These are phyloP conservation scores for Diplodus sargus DNA, from an alignment of 2,797 vertebrate species.

Conservation along the genomic window DNA sequence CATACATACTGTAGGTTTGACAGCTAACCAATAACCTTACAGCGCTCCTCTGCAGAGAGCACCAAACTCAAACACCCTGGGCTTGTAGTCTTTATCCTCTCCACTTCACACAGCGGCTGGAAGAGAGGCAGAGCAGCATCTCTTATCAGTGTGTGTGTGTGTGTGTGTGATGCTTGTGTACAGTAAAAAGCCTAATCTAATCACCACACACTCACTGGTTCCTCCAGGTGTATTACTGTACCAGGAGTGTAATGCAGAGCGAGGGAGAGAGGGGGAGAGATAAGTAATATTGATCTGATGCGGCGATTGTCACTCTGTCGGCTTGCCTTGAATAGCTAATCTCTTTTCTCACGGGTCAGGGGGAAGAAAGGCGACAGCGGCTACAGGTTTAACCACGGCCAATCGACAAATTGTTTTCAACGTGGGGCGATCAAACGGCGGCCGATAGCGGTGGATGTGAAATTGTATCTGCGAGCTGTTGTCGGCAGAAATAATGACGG, in stretches of 20 bases:
- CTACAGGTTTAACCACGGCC: conserved; percentile 63
- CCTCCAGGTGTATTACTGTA: conserved; percentile 81
- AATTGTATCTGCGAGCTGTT: conserved; percentile 64
- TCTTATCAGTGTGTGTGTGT: conserved; percentile 71
- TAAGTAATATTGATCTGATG: conserved; percentile 83
- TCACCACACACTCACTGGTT: conserved; percentile 74
- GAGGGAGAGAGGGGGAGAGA: conserved; percentile 45
- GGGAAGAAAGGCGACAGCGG: conserved; percentile 66
- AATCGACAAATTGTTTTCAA: conserved; percentile 71
- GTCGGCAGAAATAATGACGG: conserved; percentile 20
- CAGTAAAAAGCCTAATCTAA: conserved; percentile 80
- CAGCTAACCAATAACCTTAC: conserved; percentile 51
- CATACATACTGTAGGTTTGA: neutral
- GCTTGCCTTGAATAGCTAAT: conserved; percentile 79
- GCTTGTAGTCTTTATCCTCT: conserved; percentile 72
- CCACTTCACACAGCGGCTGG: conserved; percentile 69
- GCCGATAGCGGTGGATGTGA: conserved; percentile 46
- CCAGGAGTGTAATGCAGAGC: conserved; percentile 70
- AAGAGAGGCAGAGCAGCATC: conserved; percentile 67
- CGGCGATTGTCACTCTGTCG: conserved; percentile 71
- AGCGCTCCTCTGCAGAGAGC: conserved; percentile 50
- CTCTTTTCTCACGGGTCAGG: conserved; percentile 76
- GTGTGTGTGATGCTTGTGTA: conserved; percentile 61
- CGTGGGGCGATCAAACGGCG: conserved; percentile 43
- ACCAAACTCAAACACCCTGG: conserved; percentile 55